Percentiles rank a stretch among this genome's conserved stretches.
Evolutionary conservation across 2,113 vertebrate genomes (phyloP).

Genomic region (Gavia stellata): DNA sequence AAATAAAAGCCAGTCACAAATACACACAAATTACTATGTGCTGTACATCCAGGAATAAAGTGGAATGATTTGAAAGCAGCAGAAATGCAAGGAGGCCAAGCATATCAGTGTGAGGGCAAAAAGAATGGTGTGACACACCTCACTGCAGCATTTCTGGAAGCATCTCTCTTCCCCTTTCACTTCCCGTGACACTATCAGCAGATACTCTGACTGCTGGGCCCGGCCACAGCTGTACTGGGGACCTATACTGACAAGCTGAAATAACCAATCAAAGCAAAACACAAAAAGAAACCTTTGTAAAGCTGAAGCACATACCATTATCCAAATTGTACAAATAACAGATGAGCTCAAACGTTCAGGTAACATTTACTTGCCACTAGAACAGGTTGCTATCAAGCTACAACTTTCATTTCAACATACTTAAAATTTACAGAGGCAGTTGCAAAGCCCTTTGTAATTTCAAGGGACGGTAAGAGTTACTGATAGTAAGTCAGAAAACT

Average conservation of each 20-base stretch:
- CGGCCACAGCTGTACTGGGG: conserved; percentile 80
- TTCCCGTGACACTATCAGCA: conserved; percentile 94
- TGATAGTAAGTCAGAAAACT: background rate
- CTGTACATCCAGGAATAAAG: conserved; percentile 49
- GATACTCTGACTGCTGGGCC: conserved; percentile 92
- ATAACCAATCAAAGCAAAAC: conserved; percentile 80
- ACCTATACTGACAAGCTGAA: conserved; percentile 95
- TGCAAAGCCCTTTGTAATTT: background rate
- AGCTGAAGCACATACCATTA: conserved; percentile 24
- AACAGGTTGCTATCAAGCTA: background rate
- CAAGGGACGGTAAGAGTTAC: background rate
- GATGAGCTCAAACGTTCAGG: background rate
- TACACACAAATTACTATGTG: conserved; percentile 47
- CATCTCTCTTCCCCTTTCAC: conserved; percentile 89
- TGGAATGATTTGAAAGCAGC: conserved; percentile 61
- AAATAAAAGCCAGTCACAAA: conserved; percentile 53
- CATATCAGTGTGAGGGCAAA: conserved; percentile 73
- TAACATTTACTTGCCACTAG: background rate
- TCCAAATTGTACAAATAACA: conserved; percentile 23
- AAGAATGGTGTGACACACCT: conserved; percentile 86
- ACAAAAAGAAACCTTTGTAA: conserved; percentile 62
- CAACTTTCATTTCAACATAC: background rate
- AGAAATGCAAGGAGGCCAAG: conserved; percentile 73
- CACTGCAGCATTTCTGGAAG: conserved; percentile 86
- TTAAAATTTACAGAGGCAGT: background rate